Conservation (phyloP, 2,888 invertebrate genomes). For the Phyllotreta striolata region DNA sequence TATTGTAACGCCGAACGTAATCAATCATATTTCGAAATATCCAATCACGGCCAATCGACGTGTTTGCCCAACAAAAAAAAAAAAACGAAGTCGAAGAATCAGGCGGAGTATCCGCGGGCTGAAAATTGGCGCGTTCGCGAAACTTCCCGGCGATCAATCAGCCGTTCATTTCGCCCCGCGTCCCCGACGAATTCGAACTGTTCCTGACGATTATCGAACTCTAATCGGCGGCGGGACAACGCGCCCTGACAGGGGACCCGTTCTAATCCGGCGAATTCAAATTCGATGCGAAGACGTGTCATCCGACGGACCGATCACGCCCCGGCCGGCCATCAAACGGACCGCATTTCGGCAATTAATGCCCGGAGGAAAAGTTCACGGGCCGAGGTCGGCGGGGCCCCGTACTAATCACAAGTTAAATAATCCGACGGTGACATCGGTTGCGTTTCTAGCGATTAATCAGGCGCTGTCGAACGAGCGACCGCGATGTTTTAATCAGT, state of each 20-base stretch:
- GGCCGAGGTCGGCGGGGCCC: neutral
- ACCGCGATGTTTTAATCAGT: slow-evolving; percentile 26
- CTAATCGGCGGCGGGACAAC: neutral
- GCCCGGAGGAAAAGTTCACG: neutral
- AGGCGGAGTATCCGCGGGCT: too few species aligned
- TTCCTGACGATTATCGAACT: too few species aligned
- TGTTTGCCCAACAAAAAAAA: too few species aligned
- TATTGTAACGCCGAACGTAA: too few species aligned
- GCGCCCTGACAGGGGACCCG: slow-evolving; percentile 4
- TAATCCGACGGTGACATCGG: slow-evolving; percentile 27
- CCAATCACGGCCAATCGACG: too few species aligned
- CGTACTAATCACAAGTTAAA: slow-evolving; percentile 38
- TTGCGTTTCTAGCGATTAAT: slow-evolving; percentile 23
- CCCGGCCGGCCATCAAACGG: neutral
- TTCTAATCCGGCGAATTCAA: neutral
- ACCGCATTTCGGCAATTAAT: neutral
- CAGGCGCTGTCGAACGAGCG: slow-evolving; percentile 8
- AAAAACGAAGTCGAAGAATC: too few species aligned
- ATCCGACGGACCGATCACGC: neutral
- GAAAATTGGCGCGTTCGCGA: too few species aligned
- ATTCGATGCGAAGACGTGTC: neutral
- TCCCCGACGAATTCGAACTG: too few species aligned
- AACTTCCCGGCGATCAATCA: too few species aligned
- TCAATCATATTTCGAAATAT: too few species aligned
- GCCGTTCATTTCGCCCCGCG: too few species aligned